Evolutionary conservation across 2,113 vertebrate genomes (phyloP).

Genomic region (Serilophus lunatus): DNA sequence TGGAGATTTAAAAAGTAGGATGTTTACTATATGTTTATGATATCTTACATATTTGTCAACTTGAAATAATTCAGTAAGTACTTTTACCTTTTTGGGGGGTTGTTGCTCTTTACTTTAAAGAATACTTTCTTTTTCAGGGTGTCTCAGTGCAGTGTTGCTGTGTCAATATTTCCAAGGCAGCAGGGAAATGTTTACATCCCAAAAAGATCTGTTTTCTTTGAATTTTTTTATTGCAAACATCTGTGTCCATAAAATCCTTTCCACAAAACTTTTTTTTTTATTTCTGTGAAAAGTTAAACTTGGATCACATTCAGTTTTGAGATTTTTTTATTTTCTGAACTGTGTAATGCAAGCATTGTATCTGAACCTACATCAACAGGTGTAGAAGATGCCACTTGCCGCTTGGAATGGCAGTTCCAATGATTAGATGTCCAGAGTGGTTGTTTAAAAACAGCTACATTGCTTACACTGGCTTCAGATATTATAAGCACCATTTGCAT

Average conservation of each 20-base stretch:
- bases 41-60: background rate
- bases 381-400: background rate
- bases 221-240: background rate
- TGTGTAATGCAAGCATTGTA: background rate
- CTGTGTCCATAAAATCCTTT: background rate
- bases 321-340: background rate
- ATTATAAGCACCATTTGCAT: background rate
- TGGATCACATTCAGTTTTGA: background rate
- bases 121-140: background rate
- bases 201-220: constrained; percentile 8
- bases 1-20: background rate
- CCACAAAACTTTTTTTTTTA: background rate
- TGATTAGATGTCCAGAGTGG: background rate
- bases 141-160: background rate
- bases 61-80: background rate
- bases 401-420: background rate
- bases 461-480: background rate
- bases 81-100: background rate
- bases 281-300: background rate
- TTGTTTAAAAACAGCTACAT: background rate
- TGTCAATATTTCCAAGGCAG: constrained; percentile 9
- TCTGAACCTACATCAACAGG: background rate
- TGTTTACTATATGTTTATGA: background rate
- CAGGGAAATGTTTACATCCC: background rate
- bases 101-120: background rate